Percentiles rank a stretch among this genome's conserved stretches.
Evolutionary conservation across 1,140 invertebrate species (phyloP).

Genomic region (Dolichoris vasculosae): DNA sequence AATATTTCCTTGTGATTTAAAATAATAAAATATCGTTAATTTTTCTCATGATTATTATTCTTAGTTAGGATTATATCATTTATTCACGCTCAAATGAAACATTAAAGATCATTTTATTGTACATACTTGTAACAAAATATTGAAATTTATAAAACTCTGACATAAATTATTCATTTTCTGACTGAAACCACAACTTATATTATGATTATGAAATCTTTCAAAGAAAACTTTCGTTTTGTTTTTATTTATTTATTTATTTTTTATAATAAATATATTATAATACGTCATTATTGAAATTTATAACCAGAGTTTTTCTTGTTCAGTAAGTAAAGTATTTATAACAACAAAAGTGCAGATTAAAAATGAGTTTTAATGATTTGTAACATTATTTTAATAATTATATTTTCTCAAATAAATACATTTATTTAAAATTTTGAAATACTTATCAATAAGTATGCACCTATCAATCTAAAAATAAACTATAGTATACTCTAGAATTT

Average conservation of each 20-base stretch:
- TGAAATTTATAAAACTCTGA: conserved; percentile 39
- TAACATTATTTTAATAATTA: conserved; percentile 19
- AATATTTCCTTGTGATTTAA: conserved; percentile 31
- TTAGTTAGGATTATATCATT: conserved; percentile 18
- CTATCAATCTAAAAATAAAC: conserved; percentile 22
- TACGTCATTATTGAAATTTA: conserved; percentile 39
- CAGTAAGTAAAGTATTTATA: neutral
- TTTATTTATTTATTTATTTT: conserved; percentile 46
- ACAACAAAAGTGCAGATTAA: conserved; percentile 14
- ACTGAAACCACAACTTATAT: conserved; percentile 20
- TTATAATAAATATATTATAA: conserved; percentile 43
- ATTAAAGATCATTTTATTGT: conserved; percentile 42
- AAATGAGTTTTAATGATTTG: conserved; percentile 15
- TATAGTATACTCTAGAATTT: conserved; percentile 1
- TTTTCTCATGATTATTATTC: neutral
- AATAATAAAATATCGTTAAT: conserved; percentile 26
- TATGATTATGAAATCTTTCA: conserved; percentile 33
- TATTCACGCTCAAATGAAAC: conserved; percentile 34
- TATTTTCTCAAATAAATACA: conserved; percentile 16
- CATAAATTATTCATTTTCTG: conserved; percentile 36
- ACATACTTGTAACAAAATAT: conserved; percentile 46
- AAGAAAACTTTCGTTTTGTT: conserved; percentile 33
- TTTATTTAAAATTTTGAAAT: conserved; percentile 31
- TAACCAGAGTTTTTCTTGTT: conserved; percentile 25
- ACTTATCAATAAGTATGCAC: neutral